Conservation (phyloP, 2,113 vertebrate species). For the Mustela lutreola region DNA sequence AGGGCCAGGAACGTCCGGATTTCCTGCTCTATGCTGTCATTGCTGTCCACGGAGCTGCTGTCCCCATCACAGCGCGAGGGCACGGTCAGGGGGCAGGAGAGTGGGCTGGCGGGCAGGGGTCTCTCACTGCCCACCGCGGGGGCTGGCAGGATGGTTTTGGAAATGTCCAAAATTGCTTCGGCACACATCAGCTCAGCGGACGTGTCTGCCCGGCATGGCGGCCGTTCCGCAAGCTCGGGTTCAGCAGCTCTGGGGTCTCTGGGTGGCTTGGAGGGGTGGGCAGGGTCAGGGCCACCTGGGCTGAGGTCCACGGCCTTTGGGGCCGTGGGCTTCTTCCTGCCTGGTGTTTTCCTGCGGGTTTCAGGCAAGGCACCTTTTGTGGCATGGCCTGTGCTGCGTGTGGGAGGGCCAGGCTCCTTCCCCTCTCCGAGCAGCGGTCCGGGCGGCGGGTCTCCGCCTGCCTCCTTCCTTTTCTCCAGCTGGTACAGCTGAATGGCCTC, state of each 20-base stretch:
- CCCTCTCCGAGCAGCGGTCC: slow-evolving; percentile 75
- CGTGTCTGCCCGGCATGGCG: slow-evolving; percentile 90
- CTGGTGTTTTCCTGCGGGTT: slow-evolving; percentile 77
- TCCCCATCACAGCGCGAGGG: slow-evolving; percentile 86
- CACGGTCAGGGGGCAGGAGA: slow-evolving; percentile 65
- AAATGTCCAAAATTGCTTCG: slow-evolving; percentile 98
- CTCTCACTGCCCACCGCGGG: slow-evolving; percentile 81
- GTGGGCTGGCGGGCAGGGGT: slow-evolving; percentile 55
- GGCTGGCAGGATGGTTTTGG: slow-evolving; percentile 94
- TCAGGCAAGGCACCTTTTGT: slow-evolving; percentile 84
- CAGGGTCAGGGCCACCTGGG: slow-evolving; percentile 10
- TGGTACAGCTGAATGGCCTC: slow-evolving; percentile 96
- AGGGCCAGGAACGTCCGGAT: slow-evolving; percentile 95
- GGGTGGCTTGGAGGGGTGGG: slow-evolving; percentile 73
- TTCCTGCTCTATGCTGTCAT: slow-evolving; percentile 97
- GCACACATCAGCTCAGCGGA: slow-evolving; percentile 97
- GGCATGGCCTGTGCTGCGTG: slow-evolving; percentile 68
- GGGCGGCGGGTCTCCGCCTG: slow-evolving; percentile 73
- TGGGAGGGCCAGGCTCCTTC: slow-evolving; percentile 46
- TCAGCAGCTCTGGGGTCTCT: slow-evolving; percentile 76
- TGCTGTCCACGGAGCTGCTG: slow-evolving; percentile 94
- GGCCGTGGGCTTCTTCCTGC: slow-evolving; percentile 85
- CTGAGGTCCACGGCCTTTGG: slow-evolving; percentile 72
- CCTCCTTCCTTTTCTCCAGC: slow-evolving; percentile 91
- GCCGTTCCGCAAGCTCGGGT: slow-evolving; percentile 12